Conservation (phyloP, 2,113 vertebrate genomes). For the Poicephalus meyeri region DNA sequence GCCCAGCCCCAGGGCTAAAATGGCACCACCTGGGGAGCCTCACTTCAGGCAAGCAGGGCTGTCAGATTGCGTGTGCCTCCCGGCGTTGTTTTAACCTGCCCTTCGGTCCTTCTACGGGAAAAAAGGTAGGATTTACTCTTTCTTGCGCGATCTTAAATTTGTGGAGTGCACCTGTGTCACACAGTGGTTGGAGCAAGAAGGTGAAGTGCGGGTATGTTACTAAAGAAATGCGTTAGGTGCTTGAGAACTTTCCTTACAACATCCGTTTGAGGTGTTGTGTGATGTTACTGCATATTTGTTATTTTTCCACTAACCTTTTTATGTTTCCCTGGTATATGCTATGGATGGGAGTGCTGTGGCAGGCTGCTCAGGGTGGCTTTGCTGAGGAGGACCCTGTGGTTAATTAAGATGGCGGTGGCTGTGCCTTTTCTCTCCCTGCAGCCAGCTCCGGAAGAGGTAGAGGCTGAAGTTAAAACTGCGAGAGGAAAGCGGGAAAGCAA, state of each 20-base stretch:
- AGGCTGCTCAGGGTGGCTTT: not conserved
- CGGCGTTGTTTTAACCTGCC: accelerated
- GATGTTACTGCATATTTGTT: accelerated
- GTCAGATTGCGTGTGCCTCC: not conserved
- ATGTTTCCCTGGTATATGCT: accelerated
- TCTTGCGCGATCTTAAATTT: accelerated
- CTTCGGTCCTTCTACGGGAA: not conserved
- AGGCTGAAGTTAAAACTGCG: not conserved
- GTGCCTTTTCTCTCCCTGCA: not conserved
- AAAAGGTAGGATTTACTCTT: not conserved
- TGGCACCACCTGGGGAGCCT: accelerated
- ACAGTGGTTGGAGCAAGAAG: not conserved
- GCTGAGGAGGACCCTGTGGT: too few relatives aligned
- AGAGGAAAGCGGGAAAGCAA: not conserved
- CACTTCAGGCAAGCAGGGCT: accelerated
- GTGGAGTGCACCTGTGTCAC: not conserved
- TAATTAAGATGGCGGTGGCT: accelerated
- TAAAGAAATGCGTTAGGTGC: not conserved
- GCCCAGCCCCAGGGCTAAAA: not conserved
- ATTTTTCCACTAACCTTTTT: accelerated
- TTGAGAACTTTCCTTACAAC: accelerated
- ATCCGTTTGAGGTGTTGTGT: not conserved
- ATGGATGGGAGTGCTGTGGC: accelerated
- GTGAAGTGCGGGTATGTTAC: accelerated
- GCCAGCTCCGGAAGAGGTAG: not conserved